Percentiles rank a stretch among this genome's conserved stretches.
Conservation (phyloP, 2,113 vertebrate genomes). For the Gallinago undulata region DNA sequence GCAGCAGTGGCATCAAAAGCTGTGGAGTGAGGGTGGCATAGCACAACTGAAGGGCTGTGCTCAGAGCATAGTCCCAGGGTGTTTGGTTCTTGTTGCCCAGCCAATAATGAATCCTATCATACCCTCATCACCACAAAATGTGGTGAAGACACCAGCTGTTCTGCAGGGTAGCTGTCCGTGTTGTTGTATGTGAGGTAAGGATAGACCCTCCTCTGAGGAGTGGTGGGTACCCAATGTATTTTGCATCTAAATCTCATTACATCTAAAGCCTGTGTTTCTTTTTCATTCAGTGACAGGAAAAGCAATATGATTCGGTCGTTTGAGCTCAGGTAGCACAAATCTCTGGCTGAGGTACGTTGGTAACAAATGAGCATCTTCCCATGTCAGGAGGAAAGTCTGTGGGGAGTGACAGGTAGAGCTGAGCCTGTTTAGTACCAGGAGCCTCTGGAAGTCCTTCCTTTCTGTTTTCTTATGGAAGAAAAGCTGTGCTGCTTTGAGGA, state of each 20-base stretch:
- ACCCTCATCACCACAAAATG: neutral
- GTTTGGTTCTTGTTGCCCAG: neutral
- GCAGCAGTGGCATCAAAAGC: neutral
- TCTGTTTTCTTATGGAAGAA: neutral
- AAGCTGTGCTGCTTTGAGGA: neutral
- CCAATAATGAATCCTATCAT: neutral
- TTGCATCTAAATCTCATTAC: neutral
- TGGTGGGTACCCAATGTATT: neutral
- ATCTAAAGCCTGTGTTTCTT: neutral
- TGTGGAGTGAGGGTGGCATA: neutral
- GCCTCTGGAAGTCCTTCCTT: neutral
- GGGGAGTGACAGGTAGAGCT: neutral
- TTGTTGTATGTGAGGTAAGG: neutral
- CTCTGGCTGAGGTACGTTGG: neutral
- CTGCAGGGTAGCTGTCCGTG: neutral
- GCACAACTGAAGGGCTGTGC: neutral
- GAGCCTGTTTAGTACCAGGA: neutral
- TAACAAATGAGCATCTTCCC: neutral
- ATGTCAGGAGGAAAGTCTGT: neutral
- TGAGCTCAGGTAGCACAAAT: neutral
- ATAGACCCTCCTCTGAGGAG: neutral
- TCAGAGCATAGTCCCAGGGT: neutral
- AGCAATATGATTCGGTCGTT: neutral
- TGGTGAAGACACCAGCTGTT: neutral
- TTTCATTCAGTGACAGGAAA: neutral